These are phyloP conservation scores for Pheosia tremula DNA, from an alignment of 2,888 invertebrate species.

Conservation along the genomic window DNA sequence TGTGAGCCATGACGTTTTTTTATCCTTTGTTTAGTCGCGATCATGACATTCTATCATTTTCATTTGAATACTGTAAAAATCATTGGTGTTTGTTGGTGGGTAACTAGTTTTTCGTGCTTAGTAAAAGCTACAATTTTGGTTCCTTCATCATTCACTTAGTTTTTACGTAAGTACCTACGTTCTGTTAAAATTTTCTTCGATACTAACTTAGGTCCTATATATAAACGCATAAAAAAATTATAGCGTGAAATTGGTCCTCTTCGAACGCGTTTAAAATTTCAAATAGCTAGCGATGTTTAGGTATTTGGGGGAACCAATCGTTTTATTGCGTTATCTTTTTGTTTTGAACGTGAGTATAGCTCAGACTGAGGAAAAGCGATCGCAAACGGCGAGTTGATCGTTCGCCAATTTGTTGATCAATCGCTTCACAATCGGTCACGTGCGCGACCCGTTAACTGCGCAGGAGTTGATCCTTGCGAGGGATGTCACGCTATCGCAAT, in stretches of 20 bases:
- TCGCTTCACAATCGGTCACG: conserved; percentile 60
- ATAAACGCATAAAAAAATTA: not conserved
- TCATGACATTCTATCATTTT: conserved; percentile 25
- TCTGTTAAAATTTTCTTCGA: too few species aligned
- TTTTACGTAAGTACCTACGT: too few species aligned
- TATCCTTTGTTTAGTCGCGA: conserved; percentile 29
- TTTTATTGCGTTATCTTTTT: not conserved
- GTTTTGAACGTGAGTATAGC: not conserved
- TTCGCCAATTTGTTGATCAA: conserved; percentile 58
- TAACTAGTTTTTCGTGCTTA: too few species aligned
- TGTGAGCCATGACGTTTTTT: conserved; percentile 11
- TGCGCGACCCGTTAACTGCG: conserved; percentile 45
- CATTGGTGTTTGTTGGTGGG: not conserved
- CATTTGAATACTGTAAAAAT: conserved; percentile 30
- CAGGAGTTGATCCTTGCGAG: conserved; percentile 33
- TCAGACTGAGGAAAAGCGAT: not conserved
- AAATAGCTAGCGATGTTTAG: not conserved
- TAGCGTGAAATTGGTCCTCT: not conserved
- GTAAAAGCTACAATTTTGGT: too few species aligned
- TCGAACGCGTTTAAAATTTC: not conserved
- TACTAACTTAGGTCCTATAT: not conserved
- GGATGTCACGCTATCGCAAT: conserved; percentile 18
- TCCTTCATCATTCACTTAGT: too few species aligned
- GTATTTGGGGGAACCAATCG: not conserved
- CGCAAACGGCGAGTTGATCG: conserved; percentile 21